Percentiles rank a stretch among this genome's conserved stretches.
phyloP scores from a whole-genome alignment of 1,140 invertebrate species.

The Fopius arisanus region DNA sequence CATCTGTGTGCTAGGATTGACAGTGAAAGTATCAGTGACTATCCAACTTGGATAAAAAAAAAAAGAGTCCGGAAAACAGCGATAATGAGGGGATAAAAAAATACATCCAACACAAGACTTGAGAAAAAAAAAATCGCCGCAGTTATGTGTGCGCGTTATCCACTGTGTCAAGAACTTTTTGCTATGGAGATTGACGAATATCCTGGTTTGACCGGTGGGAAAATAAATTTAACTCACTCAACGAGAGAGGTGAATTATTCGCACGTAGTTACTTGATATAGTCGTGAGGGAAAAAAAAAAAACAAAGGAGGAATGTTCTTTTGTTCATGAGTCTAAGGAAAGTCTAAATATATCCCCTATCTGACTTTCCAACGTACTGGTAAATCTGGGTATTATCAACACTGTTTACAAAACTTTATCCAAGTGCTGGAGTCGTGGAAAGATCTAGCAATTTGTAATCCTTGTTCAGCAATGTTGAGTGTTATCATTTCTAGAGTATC shows the following conservation, averaged over 20 bases:
- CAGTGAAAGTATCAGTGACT: constrained; percentile 33
- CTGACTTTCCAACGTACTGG: no score
- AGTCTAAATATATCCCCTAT: no score
- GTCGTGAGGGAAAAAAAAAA: not conserved
- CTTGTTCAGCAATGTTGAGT: no score
- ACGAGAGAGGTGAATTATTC: no score
- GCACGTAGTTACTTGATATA: not conserved
- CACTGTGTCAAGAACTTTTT: constrained; percentile 34
- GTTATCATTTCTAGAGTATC: no score
- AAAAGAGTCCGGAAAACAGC: not conserved
- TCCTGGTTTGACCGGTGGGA: no score
- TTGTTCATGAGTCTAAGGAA: not conserved
- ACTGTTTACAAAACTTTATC: no score
- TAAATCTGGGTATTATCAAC: no score
- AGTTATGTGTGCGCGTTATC: constrained; percentile 34
- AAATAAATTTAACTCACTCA: no score
- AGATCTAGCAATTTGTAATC: no score
- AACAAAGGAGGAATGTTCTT: not conserved
- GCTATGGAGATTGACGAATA: constrained; percentile 23
- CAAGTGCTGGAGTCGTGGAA: no score
- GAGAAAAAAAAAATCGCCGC: constrained; percentile 1
- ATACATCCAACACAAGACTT: not conserved
- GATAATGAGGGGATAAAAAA: not conserved
- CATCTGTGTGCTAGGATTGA: constrained; percentile 23
- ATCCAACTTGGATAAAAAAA: not conserved